Base-by-base conservation (phyloP, 2,888 invertebrate genomes). In the Hemaris fuciformis region DNA sequence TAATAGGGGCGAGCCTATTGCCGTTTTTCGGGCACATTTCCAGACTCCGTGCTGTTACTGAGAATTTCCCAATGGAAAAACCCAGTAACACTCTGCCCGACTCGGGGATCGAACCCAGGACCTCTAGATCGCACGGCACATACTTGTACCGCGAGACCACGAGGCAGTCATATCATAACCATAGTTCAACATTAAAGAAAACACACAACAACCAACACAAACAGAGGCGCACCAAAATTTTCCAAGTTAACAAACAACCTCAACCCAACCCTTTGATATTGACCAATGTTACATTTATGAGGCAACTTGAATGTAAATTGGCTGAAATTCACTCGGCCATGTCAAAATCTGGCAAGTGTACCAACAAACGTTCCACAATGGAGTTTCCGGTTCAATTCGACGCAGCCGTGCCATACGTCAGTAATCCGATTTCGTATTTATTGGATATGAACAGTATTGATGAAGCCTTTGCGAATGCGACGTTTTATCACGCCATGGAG, bases 341-440 rank as follows among this genome's bases (percentile, higher is more conserved):
- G 27, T 18, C 58, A 25, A n/a, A 59, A 59, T 59, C 43, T 59
- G 43, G 27, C 58, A 43, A 43, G 42, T 43, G 42, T 15, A 23
- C 15, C 27, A 25, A 43, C 31, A 31, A 27, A 27, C 45, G 23
- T 27, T 53, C 18, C 7, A 53, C 53, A 53, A 53, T 31, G 27
- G 53, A 45, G 27, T 15, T 53, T 53, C 53, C 53, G 53, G 53
- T 15, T 15, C n/a, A 42, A 42, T 25, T 25, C 57, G 18, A 42
- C 31, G 46, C 27, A 31, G 20, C 42, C 27, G 53, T 18, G 31
- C 46, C 60, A 53, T 41, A 18, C 41, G 60, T 53, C 41, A 25
- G 18, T 48, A 53, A 60, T 60, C 53, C 53, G 34, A 56, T 60
- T 56, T 60, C 53, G 42, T 46, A 42, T 59, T 43, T 59, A 59